phyloP scores from a whole-genome alignment of 2,888 invertebrate species.

The Molorchus minor region DNA sequence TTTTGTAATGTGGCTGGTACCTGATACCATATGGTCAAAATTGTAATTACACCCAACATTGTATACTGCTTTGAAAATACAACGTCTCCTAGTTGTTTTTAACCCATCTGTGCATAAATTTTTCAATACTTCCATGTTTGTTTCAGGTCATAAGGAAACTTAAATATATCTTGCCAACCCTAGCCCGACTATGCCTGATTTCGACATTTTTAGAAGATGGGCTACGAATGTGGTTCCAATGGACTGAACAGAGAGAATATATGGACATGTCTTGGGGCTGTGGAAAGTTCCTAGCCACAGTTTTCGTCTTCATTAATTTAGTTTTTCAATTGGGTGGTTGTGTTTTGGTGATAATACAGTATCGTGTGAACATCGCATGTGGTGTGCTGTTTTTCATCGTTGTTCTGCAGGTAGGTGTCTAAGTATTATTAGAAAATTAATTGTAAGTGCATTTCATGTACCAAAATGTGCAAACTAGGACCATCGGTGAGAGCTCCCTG shows the following conservation, averaged over 20 bases:
- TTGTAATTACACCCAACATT: slow-evolving; percentile 27
- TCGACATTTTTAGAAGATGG: slow-evolving; percentile 99
- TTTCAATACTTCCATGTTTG: slow-evolving; percentile 8
- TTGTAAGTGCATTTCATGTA: no score
- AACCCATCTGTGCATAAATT: slow-evolving; percentile 9
- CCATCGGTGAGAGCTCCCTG: no score
- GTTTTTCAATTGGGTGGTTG: slow-evolving; percentile 96
- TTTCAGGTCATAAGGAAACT: slow-evolving; percentile 89
- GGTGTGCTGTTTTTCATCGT: slow-evolving; percentile 95
- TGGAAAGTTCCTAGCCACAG: slow-evolving; percentile 90
- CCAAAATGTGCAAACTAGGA: no score
- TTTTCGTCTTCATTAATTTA: slow-evolving; percentile 96
- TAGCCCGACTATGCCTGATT: slow-evolving; percentile 95
- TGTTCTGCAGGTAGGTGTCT: slow-evolving; percentile 80
- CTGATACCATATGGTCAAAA: slow-evolving; percentile 18
- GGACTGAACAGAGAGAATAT: slow-evolving; percentile 96
- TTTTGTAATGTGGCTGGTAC: slow-evolving; percentile 1
- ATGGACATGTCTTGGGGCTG: slow-evolving; percentile 98
- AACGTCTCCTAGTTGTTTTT: not conserved
- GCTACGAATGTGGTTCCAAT: slow-evolving; percentile 98
- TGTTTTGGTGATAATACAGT: slow-evolving; percentile 92
- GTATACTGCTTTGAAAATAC: not conserved
- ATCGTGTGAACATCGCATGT: slow-evolving; percentile 91
- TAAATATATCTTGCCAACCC: slow-evolving; percentile 91
- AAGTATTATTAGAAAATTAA: not conserved